Evolutionary conservation across 2,113 vertebrate genomes (phyloP).

Genomic region (Cottus gobio): DNA sequence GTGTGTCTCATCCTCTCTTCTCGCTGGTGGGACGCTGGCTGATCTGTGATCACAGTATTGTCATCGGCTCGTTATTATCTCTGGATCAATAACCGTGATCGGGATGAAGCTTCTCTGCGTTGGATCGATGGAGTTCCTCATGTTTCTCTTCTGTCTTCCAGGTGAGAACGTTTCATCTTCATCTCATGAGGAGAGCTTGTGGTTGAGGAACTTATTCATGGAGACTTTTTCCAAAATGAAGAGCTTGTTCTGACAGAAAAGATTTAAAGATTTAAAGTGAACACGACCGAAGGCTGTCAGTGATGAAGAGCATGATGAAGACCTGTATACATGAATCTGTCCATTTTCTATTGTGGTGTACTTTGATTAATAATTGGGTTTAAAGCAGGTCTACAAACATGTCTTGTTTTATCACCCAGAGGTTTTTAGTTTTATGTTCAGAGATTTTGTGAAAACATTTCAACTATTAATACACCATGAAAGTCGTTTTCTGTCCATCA

Average conservation of each 20-base stretch:
- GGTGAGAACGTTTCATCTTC: slow-evolving; percentile 41
- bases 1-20: not conserved
- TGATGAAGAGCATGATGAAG: not conserved
- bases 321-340: not conserved
- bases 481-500: too few species aligned
- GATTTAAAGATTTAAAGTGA: not conserved
- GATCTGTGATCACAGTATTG: not conserved
- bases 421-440: not conserved
- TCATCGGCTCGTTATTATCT: not conserved
- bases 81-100: slow-evolving; percentile 2
- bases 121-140: not conserved
- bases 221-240: too few species aligned
- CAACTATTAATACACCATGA: too few species aligned
- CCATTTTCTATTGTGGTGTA: not conserved
- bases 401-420: not conserved
- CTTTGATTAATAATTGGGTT: not conserved
- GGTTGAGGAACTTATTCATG: not conserved
- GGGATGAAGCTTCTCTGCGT: slow-evolving; percentile 57
- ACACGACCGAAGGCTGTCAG: not conserved
- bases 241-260: not conserved
- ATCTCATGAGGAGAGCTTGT: not conserved
- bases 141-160: slow-evolving; percentile 55
- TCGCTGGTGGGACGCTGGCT: not conserved
- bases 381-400: not conserved
- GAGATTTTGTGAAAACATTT: not conserved